A percentile compares a stretch with the other conserved stretches of the same genome.
Conservation (phyloP, 30 jellyfish, hydroid and myxozoan species). For the Phacellophora camtschatica region DNA sequence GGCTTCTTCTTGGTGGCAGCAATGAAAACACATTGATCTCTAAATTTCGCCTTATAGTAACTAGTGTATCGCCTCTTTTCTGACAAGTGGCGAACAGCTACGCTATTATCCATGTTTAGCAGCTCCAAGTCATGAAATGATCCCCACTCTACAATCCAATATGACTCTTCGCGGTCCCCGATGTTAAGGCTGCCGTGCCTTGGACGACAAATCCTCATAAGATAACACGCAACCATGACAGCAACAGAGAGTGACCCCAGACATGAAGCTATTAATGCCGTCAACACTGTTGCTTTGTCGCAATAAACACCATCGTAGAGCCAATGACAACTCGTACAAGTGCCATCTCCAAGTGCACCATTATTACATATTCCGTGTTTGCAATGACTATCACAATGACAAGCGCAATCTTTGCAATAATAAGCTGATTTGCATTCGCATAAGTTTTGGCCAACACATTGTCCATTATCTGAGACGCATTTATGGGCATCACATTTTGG, state of each 20-base stretch:
- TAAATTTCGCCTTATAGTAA: slow-evolving; percentile 40
- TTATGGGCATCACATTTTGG: slow-evolving; percentile 47
- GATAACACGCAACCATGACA: slow-evolving; percentile 47
- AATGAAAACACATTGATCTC: slow-evolving; percentile 60
- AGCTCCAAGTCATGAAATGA: slow-evolving; percentile 45
- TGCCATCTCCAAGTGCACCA: slow-evolving; percentile 84
- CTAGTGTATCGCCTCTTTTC: slow-evolving; percentile 47
- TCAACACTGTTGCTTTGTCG: slow-evolving; percentile 49
- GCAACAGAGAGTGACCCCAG: slow-evolving; percentile 43
- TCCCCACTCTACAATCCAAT: slow-evolving; percentile 64
- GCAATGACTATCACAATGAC: slow-evolving; percentile 54
- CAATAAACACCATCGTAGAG: slow-evolving; percentile 67
- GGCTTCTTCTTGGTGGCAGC: slow-evolving; percentile 51
- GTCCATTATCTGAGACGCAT: slow-evolving; percentile 54
- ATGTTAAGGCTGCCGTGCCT: neutral
- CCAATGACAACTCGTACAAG: slow-evolving; percentile 76
- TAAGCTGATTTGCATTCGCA: slow-evolving; percentile 76
- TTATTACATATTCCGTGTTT: slow-evolving; percentile 69
- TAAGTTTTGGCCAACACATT: slow-evolving; percentile 59
- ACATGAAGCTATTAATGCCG: slow-evolving; percentile 70
- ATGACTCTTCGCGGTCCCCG: slow-evolving; percentile 38
- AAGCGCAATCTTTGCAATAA: slow-evolving; percentile 68
- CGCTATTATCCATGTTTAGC: slow-evolving; percentile 6
- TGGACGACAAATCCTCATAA: slow-evolving; percentile 23
- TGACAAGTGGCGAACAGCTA: slow-evolving; percentile 34